These are phyloP conservation scores for Parapsyche elsis DNA, from an alignment of 1,140 invertebrate species.

Conservation along the genomic window DNA sequence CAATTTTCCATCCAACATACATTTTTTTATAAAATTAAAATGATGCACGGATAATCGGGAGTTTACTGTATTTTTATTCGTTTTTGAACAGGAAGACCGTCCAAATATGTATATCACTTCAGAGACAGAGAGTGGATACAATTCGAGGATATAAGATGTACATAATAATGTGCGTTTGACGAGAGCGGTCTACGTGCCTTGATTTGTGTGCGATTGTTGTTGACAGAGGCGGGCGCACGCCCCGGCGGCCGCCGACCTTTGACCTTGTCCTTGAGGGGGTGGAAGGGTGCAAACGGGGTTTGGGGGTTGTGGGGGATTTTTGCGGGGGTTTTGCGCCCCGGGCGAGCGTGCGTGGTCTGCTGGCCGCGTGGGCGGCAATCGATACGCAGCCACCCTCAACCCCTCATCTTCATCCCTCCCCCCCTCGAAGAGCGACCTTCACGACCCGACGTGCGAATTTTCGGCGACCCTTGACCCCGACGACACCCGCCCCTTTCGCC, in stretches of 20 bases:
- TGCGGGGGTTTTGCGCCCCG: slow-evolving; percentile 26
- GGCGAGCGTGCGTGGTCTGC: slow-evolving; percentile 26
- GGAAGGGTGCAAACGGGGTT: not conserved
- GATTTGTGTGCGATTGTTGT: not conserved
- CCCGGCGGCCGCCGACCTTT: slow-evolving; percentile 48
- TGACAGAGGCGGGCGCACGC: not conserved
- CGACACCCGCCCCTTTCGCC: not conserved
- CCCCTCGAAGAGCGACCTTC: not conserved
- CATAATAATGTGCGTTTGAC: no score
- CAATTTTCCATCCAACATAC: no score
- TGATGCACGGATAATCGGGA: no score
- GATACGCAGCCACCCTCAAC: not conserved
- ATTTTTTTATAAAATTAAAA: no score
- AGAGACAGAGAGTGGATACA: no score
- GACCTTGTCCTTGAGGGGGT: slow-evolving; percentile 54
- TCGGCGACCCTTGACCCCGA: slow-evolving; percentile 20
- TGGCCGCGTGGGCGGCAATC: slow-evolving; percentile 11
- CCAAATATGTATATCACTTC: no score
- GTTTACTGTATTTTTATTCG: no score
- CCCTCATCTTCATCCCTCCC: not conserved
- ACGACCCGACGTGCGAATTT: slow-evolving; percentile 18
- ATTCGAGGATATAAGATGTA: no score
- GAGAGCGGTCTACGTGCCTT: no score
- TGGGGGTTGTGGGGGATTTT: not conserved
- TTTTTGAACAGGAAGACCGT: no score